phyloP scores from a whole-genome alignment of 1,140 invertebrate genomes.

The Scaptodrosophila lebanonensis region DNA sequence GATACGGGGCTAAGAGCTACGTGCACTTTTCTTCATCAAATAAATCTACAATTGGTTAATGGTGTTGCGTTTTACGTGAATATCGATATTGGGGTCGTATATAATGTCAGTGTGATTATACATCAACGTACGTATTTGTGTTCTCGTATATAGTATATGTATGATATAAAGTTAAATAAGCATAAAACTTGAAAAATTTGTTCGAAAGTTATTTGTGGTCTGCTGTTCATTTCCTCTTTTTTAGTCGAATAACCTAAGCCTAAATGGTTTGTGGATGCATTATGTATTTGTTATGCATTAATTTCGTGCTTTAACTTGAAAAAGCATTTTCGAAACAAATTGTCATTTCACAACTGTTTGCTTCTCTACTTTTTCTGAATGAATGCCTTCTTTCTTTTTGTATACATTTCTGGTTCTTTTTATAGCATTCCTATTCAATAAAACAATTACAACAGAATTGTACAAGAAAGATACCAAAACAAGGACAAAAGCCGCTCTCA shows the following conservation, averaged over 20 bases:
- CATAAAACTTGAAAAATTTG: slow-evolving; percentile 96
- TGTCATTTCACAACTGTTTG: too few species aligned
- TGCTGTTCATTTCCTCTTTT: too few species aligned
- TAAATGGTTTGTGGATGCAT: slow-evolving; percentile 96
- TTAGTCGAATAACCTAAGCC: slow-evolving; percentile 94
- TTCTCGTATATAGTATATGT: slow-evolving; percentile 92
- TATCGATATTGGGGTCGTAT: slow-evolving; percentile 79
- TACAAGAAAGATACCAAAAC: too few species aligned
- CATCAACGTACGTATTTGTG: slow-evolving; percentile 86
- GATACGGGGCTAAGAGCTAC: slow-evolving; percentile 21
- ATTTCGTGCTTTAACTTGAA: slow-evolving; percentile 89
- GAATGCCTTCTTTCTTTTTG: too few species aligned
- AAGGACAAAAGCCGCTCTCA: too few species aligned
- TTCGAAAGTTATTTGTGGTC: slow-evolving; percentile 94
- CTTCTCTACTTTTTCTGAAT: too few species aligned
- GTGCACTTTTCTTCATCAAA: slow-evolving; percentile 25
- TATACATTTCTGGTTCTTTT: too few species aligned
- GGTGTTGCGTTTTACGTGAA: slow-evolving; percentile 80
- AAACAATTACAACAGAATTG: too few species aligned
- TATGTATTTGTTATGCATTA: slow-evolving; percentile 88
- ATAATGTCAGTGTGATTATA: slow-evolving; percentile 84
- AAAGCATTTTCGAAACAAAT: too few species aligned
- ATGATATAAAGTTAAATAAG: slow-evolving; percentile 86
- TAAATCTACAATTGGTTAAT: slow-evolving; percentile 34
- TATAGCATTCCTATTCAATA: too few species aligned